Evolutionary conservation across 2,113 vertebrate genomes (phyloP).

Genomic region (Salvelinus fontinalis): DNA sequence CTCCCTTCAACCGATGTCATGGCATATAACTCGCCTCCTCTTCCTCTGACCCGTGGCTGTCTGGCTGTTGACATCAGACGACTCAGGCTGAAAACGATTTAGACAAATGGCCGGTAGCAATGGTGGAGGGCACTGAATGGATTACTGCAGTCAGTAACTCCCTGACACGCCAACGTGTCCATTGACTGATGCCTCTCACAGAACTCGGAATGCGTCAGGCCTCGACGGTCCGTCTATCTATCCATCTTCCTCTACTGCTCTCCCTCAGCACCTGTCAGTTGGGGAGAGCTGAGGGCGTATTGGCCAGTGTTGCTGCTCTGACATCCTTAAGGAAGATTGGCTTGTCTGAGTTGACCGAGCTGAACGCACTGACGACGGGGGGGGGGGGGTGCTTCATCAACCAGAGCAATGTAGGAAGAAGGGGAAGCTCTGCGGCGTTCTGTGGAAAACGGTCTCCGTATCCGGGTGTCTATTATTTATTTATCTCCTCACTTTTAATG

Average conservation of each 20-base stretch:
- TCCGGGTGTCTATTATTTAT: constrained; percentile 9
- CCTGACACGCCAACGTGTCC: neutral
- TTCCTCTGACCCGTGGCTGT: constrained; percentile 3
- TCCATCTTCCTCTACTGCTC: constrained; percentile 20
- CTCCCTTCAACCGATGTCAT: neutral
- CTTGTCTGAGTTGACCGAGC: constrained; percentile 29
- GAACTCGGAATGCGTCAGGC: constrained; percentile 28
- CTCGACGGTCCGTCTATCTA: constrained; percentile 28
- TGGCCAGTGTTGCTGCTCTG: constrained; percentile 17
- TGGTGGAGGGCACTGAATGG: neutral
- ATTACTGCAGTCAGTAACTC: constrained; percentile 19
- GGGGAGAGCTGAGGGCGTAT: constrained; percentile 16
- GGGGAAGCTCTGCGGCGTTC: neutral
- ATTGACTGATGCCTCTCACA: constrained; percentile 36
- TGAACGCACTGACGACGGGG: constrained; percentile 10
- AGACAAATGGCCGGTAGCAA: constrained; percentile 6
- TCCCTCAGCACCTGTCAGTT: constrained; percentile 37
- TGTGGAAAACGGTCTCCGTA: constrained; percentile 5
- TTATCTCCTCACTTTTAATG: constrained; percentile 8
- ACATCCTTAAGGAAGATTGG: constrained; percentile 43
- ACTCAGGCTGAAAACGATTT: constrained; percentile 9
- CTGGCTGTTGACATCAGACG: constrained; percentile 6
- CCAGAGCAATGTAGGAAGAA: neutral
- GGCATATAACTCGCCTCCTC: neutral
- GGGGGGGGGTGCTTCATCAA: constrained; percentile 14